A percentile compares a stretch with the other conserved stretches of the same genome.
Evolutionary conservation across 2,888 invertebrate species (phyloP).

Genomic region (Melanophora roralis): DNA sequence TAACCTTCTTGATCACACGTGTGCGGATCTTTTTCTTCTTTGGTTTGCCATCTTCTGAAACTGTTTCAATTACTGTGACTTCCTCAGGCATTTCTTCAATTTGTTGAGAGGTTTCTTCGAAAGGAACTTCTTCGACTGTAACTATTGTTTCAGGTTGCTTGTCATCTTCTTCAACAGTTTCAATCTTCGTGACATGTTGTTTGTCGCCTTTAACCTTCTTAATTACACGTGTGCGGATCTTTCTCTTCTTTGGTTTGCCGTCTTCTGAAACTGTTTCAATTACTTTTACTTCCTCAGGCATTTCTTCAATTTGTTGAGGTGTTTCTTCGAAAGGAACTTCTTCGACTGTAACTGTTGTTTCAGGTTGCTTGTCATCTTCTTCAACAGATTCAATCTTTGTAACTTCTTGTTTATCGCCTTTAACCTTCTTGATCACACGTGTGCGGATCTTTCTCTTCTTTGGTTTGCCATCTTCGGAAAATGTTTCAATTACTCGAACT

Average conservation of each 20-base stretch:
- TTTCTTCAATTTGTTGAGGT: constrained; percentile 8
- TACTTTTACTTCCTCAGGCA: constrained; percentile 60
- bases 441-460: constrained; percentile 70
- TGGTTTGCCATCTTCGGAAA: constrained; percentile 72
- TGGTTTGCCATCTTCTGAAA: constrained; percentile 69
- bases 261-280: constrained; percentile 69
- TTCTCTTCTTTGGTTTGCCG: constrained; percentile 69
- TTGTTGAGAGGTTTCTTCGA: constrained; percentile 56
- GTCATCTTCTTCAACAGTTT: constrained; percentile 65
- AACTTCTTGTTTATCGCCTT: constrained; percentile 72
- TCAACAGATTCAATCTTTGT: constrained; percentile 73
- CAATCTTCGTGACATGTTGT: constrained; percentile 73
- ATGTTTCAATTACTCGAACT: constrained; percentile 19
- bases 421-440: constrained; percentile 72
- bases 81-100: constrained; percentile 67
- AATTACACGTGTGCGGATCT: constrained; percentile 70
- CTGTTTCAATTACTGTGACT: constrained; percentile 65
- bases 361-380: constrained; percentile 71
- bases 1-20: constrained; percentile 71
- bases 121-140: constrained; percentile 44
- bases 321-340: constrained; percentile 34
- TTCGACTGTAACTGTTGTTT: constrained; percentile 66
- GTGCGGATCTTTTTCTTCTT: constrained; percentile 72
- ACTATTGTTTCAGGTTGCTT: constrained; percentile 49
- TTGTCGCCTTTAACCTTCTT: constrained; percentile 66